Conservation (phyloP, 2,888 invertebrate species). For the Eilema griseolum region DNA sequence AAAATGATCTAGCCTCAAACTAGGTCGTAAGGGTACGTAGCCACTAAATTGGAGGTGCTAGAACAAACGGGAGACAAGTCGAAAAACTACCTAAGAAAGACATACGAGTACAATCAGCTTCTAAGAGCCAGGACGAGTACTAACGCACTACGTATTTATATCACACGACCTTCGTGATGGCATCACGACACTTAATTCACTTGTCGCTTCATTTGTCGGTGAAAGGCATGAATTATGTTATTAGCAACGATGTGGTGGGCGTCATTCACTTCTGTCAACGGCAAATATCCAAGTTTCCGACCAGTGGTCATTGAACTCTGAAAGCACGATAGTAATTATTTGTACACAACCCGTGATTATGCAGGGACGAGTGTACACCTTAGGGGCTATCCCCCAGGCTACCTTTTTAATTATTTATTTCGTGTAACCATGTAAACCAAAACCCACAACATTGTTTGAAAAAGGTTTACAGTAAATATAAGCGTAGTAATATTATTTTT, state of each 20-base stretch:
- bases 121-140: constrained; percentile 28
- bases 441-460: neutral
- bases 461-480: neutral
- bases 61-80: no score
- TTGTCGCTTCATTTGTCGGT: constrained; percentile 46
- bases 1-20: no score
- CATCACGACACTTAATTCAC: constrained; percentile 47
- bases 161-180: constrained; percentile 45
- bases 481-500: no score
- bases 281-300: constrained; percentile 37
- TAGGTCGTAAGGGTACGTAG: no score
- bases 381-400: neutral
- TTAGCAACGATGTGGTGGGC: constrained; percentile 48
- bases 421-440: constrained; percentile 5
- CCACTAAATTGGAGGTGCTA: no score
- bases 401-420: constrained; percentile 25
- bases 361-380: constrained; percentile 37
- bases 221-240: constrained; percentile 51
- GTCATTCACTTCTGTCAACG: constrained; percentile 50
- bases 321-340: constrained; percentile 29
- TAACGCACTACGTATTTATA: constrained; percentile 53
- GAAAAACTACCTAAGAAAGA: neutral
- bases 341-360: constrained; percentile 21
- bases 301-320: constrained; percentile 37
- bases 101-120: constrained; percentile 25